A percentile compares a stretch with the other conserved stretches of the same genome.
phyloP scores from a whole-genome alignment of 2,113 vertebrate genomes.

The Rostratula benghalensis region DNA sequence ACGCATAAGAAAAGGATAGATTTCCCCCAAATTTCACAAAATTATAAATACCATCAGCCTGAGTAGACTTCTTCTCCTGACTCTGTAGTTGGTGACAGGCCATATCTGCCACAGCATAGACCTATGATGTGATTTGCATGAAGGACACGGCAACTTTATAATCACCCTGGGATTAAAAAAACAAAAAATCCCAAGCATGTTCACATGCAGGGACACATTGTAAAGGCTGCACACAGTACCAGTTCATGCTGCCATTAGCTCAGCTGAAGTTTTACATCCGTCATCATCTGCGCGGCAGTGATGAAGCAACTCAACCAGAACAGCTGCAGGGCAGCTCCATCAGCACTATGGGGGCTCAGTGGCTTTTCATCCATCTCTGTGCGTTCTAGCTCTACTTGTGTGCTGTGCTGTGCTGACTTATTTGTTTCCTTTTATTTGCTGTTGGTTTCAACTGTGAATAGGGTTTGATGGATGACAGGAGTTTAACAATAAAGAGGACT shows the following conservation, averaged over 20 bases:
- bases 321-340: not conserved
- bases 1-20: not conserved
- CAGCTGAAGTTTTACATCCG: not conserved
- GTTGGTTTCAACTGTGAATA: slow-evolving; percentile 39
- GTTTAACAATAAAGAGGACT: not conserved
- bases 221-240: not conserved
- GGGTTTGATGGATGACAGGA: not conserved
- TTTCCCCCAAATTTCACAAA: not conserved
- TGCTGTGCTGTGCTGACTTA: slow-evolving; percentile 10
- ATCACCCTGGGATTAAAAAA: not conserved
- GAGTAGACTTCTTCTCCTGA: not conserved
- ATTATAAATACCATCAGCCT: not conserved
- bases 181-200: not conserved
- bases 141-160: not conserved
- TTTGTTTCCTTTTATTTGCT: slow-evolving; percentile 49
- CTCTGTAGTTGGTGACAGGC: not conserved
- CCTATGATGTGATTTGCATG: not conserved
- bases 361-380: slow-evolving; percentile 18
- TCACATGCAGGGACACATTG: not conserved
- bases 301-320: slow-evolving; percentile 3
- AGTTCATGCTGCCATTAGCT: not conserved
- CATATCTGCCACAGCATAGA: not conserved
- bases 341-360: not conserved
- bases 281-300: not conserved
- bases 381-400: not conserved